phyloP scores from a whole-genome alignment of 2,888 invertebrate species.

The Lycophotia porphyrea region DNA sequence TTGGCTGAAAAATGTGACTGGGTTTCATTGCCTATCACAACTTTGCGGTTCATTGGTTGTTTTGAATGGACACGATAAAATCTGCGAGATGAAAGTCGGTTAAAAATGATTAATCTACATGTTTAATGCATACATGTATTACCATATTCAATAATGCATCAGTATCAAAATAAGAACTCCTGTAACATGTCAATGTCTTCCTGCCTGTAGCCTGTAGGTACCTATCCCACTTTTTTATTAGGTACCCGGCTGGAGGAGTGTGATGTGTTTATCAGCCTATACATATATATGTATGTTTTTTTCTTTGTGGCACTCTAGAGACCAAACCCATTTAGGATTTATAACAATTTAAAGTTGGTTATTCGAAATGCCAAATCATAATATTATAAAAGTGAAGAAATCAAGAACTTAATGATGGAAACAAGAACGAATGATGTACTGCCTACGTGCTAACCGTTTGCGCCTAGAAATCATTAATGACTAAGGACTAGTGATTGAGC shows the following conservation, averaged over 20 bases:
- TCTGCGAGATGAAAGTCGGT: background rate
- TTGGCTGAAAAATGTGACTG: slow-evolving; percentile 8
- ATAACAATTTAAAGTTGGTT: too few relatives aligned
- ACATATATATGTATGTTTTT: too few relatives aligned
- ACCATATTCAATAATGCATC: too few relatives aligned
- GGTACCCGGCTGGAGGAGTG: background rate
- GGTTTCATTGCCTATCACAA: slow-evolving; percentile 7
- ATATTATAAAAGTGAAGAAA: too few relatives aligned
- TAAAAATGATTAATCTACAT: background rate
- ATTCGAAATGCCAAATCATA: too few relatives aligned
- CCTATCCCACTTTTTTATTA: background rate
- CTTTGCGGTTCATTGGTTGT: slow-evolving; percentile 15
- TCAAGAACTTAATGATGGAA: too few relatives aligned
- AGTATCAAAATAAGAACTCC: background rate
- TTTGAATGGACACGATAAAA: slow-evolving; percentile 7
- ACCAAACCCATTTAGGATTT: too few relatives aligned
- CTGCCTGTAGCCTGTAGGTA: background rate
- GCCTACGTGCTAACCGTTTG: too few relatives aligned
- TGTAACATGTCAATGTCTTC: background rate
- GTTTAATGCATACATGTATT: too few relatives aligned
- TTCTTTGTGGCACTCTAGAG: too few relatives aligned
- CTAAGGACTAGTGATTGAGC: background rate
- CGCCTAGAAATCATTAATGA: background rate
- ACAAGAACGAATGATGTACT: too few relatives aligned
- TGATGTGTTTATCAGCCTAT: background rate